Percentiles rank a stretch among this genome's conserved stretches.
Conservation (phyloP, 2,113 vertebrate genomes). For the Platichthys stellatus region DNA sequence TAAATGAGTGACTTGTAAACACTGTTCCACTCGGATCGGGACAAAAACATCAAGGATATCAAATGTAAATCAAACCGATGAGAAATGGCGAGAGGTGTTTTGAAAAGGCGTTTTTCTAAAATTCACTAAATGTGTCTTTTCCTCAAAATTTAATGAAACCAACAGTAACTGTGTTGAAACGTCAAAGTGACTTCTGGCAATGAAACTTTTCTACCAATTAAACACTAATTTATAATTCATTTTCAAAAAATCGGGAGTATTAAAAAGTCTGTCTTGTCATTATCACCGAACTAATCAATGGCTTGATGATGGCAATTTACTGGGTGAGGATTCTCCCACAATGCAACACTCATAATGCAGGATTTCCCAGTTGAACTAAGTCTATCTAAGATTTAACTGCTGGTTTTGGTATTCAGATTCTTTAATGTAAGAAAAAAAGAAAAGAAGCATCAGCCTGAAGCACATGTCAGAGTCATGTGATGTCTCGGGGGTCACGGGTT, state of each 20-base stretch:
- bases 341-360: conserved; percentile 15
- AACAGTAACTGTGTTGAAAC: neutral
- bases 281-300: neutral
- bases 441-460: conserved; percentile 39
- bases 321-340: conserved; percentile 18
- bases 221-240: neutral
- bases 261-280: no score
- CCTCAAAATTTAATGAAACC: neutral
- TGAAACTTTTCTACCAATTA: neutral
- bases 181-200: neutral
- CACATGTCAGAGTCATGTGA: conserved; percentile 27
- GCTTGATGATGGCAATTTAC: conserved; percentile 21
- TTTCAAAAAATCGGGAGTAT: no score
- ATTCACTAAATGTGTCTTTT: neutral
- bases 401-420: neutral
- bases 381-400: neutral
- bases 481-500: conserved; percentile 8
- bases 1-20: conserved; percentile 28
- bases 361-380: neutral
- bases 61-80: conserved; percentile 4
- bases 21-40: conserved; percentile 8
- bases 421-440: neutral
- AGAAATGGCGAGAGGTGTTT: neutral
- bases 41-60: neutral
- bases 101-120: no score